Percentiles rank a stretch among this genome's conserved stretches.
Evolutionary conservation across 30 jellyfish, hydroid and myxozoan genomes (phyloP).

Genomic region (Rhopilema esculentum): DNA sequence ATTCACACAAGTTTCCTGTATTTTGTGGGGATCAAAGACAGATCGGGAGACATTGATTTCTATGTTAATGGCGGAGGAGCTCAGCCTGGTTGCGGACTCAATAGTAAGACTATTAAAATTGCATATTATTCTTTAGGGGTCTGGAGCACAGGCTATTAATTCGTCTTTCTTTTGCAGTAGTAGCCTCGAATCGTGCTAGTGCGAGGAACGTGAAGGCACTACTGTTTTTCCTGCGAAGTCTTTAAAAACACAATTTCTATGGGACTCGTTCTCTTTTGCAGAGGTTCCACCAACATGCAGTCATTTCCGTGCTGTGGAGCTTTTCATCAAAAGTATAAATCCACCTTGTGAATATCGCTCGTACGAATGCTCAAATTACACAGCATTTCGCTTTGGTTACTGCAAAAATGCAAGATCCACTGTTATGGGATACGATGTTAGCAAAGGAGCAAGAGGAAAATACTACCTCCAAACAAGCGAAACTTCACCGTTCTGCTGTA

Average conservation of each 20-base stretch:
- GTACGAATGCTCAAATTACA: not conserved
- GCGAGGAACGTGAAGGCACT: no score
- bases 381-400: not conserved
- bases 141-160: no score
- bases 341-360: slow-evolving; percentile 18
- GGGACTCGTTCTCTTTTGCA: not conserved
- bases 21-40: slow-evolving; percentile 65
- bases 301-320: slow-evolving; percentile 9
- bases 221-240: no score
- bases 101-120: no score
- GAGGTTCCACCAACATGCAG: slow-evolving; percentile 12
- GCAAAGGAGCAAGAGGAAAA: slow-evolving; percentile 17
- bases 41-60: slow-evolving; percentile 83
- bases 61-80: slow-evolving; percentile 84
- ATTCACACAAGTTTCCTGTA: slow-evolving; percentile 70
- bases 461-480: not conserved
- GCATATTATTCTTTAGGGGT: no score
- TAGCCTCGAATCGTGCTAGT: no score
- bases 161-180: no score
- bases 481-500: slow-evolving; percentile 17
- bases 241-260: no score
- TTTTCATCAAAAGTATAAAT: slow-evolving; percentile 11
- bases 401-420: not conserved
- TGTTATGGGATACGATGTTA: slow-evolving; percentile 17
- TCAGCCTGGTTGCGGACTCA: slow-evolving; percentile 70